phyloP scores from a whole-genome alignment of 2,888 invertebrate species.

The Tromatobia lineatoria region DNA sequence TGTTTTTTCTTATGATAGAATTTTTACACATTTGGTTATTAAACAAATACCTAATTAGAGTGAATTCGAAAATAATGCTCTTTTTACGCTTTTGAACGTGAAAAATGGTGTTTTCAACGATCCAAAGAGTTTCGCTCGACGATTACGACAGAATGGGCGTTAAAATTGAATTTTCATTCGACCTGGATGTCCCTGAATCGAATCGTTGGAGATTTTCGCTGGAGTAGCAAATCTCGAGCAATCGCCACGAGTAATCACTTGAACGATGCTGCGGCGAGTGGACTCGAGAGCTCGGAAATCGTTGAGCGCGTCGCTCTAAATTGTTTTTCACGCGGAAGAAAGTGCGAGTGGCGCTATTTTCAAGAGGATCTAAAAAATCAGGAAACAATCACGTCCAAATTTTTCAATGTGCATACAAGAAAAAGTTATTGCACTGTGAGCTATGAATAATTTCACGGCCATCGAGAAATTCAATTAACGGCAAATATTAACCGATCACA shows the following conservation, averaged over 20 bases:
- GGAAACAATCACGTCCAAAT: background rate
- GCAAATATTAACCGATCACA: too few species aligned
- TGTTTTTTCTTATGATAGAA: too few species aligned
- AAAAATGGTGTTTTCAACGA: background rate
- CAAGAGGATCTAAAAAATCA: slow-evolving; percentile 20
- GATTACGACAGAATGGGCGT: slow-evolving; percentile 16
- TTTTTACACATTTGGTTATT: background rate
- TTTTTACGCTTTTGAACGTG: too few species aligned
- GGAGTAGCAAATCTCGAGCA: background rate
- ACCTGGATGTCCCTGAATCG: slow-evolving; percentile 40
- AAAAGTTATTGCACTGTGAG: too few species aligned
- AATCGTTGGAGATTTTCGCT: slow-evolving; percentile 10
- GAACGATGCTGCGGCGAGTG: slow-evolving; percentile 35
- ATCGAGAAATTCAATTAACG: too few species aligned
- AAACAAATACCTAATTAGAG: background rate
- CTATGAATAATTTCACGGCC: too few species aligned
- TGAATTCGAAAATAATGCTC: background rate
- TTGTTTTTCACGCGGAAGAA: slow-evolving; percentile 58
- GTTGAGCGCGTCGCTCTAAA: slow-evolving; percentile 48
- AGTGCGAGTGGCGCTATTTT: slow-evolving; percentile 53
- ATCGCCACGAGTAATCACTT: background rate
- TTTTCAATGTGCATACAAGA: too few species aligned
- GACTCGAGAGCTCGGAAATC: slow-evolving; percentile 46
- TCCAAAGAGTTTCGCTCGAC: slow-evolving; percentile 20
- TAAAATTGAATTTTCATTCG: slow-evolving; percentile 56